These are phyloP conservation scores for Chondrilla cf. caribensis DNA, from an alignment of 37 sponge, comb jelly and placozoan genomes.

Conservation along the genomic window DNA sequence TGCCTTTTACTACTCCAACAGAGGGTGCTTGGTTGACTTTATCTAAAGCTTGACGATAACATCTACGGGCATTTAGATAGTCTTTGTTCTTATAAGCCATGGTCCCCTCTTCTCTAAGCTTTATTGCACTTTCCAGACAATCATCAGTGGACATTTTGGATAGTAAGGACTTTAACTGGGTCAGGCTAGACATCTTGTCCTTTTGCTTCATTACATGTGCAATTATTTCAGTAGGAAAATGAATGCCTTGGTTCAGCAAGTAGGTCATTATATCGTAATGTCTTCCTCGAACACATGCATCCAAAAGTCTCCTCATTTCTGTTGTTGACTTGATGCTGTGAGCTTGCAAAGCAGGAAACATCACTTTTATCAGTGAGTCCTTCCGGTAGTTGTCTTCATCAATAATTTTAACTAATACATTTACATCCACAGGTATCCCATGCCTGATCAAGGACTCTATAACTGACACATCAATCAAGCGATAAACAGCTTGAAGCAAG, in stretches of 20 bases:
- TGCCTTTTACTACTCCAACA: neutral
- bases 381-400: neutral
- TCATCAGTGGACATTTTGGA: neutral
- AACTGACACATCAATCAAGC: neutral
- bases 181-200: neutral
- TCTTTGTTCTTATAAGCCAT: neutral
- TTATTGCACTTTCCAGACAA: neutral
- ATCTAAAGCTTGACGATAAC: neutral
- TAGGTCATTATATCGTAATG: neutral
- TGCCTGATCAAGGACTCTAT: neutral
- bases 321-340: neutral
- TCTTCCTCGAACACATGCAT: neutral
- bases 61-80: neutral
- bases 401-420: neutral
- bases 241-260: neutral
- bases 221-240: neutral
- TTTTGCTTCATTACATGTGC: neutral
- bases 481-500: neutral
- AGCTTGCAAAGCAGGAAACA: too few species aligned
- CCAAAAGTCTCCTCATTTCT: neutral
- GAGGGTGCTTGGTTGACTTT: neutral
- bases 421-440: neutral
- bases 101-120: constrained; percentile 4
- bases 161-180: neutral
- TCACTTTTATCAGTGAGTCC: too few species aligned